Percentiles rank a stretch among this genome's conserved stretches.
Conservation (phyloP, 2,888 invertebrate species). For the Andricus quercusramuli region DNA sequence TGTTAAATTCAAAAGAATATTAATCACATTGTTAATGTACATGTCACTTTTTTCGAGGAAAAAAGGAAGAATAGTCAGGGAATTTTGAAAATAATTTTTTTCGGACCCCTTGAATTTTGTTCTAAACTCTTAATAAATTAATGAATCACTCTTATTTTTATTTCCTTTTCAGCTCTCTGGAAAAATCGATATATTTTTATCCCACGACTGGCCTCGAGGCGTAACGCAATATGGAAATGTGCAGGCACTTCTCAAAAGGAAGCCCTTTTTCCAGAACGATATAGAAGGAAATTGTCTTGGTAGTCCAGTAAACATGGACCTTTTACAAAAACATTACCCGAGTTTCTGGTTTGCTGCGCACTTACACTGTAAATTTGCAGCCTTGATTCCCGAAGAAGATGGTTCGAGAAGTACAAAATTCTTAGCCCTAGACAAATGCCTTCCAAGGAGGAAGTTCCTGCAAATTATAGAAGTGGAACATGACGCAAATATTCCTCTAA, state of each 20-base stretch:
- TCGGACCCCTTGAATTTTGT: too few relatives aligned
- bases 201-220: conserved; percentile 98
- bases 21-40: too few relatives aligned
- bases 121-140: too few relatives aligned
- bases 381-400: conserved; percentile 84
- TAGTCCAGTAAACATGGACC: conserved; percentile 90
- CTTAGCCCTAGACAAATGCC: conserved; percentile 97
- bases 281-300: conserved; percentile 91
- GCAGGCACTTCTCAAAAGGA: conserved; percentile 85
- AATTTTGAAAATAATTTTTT: too few relatives aligned
- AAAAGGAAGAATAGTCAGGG: too few relatives aligned
- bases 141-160: too few relatives aligned
- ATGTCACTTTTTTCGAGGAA: too few relatives aligned
- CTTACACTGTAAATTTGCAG: conserved; percentile 97
- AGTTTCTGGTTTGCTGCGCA: conserved; percentile 98
- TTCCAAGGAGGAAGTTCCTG: conserved; percentile 92
- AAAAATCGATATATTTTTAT: conserved; percentile 92
- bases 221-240: conserved; percentile 92
- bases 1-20: too few relatives aligned
- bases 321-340: conserved; percentile 90
- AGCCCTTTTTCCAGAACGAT: conserved; percentile 93
- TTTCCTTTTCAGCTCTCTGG: conserved; percentile 67
- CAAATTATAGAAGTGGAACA: conserved; percentile 88
- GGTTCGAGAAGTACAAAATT: conserved; percentile 86
- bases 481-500: conserved; percentile 81